Evolutionary conservation across 2,888 invertebrate genomes (phyloP).

Genomic region (Campaea margaritaria): DNA sequence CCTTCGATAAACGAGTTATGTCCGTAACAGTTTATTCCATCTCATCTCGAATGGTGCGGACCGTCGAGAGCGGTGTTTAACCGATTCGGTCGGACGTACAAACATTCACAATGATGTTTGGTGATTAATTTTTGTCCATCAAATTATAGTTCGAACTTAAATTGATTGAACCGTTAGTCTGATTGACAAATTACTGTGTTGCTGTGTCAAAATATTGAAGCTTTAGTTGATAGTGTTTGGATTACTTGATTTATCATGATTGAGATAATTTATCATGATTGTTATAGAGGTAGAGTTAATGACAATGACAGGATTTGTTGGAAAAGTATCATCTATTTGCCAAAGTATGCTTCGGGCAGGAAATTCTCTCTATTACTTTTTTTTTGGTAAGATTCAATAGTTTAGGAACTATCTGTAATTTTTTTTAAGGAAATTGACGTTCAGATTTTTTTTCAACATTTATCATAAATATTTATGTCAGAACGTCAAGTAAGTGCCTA

Average conservation of each 20-base stretch:
- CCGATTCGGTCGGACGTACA: conserved; percentile 52
- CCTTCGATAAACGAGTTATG: conserved; percentile 22
- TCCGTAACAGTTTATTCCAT: conserved; percentile 41
- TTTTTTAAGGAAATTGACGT: too few species aligned
- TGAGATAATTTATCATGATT: neutral
- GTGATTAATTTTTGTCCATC: conserved; percentile 59
- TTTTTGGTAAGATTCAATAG: too few species aligned
- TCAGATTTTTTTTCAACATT: too few species aligned
- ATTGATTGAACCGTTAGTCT: conserved; percentile 39
- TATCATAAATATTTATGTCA: too few species aligned
- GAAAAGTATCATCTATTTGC: too few species aligned
- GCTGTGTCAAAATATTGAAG: conserved; percentile 21
- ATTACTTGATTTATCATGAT: neutral
- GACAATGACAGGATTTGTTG: too few species aligned
- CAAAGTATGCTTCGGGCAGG: too few species aligned
- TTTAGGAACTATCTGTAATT: too few species aligned
- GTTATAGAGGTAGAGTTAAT: too few species aligned
- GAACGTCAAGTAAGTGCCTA: too few species aligned
- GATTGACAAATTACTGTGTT: conserved; percentile 33
- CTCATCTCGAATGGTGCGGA: conserved; percentile 45
- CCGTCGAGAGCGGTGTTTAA: conserved; percentile 58
- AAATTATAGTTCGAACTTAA: conserved; percentile 45
- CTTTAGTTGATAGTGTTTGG: neutral
- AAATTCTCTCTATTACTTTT: too few species aligned
- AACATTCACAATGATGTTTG: conserved; percentile 55